Evolutionary conservation across 2,797 vertebrate species (phyloP).

Genomic region (Crenichthys baileyi): DNA sequence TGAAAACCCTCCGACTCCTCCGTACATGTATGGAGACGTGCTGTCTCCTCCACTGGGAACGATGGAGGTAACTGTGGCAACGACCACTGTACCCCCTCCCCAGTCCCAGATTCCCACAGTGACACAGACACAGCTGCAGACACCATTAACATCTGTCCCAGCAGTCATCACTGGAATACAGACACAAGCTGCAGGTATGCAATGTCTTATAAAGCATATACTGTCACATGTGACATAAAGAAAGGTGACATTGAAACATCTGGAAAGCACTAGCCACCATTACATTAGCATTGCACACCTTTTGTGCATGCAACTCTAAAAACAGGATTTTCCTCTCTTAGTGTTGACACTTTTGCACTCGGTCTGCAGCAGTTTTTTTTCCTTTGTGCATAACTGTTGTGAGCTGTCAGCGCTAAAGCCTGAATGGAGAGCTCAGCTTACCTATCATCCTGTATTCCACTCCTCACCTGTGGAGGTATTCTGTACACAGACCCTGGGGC

Average conservation of each 20-base stretch:
- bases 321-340: background rate
- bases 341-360: background rate
- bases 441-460: background rate
- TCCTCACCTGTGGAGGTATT: background rate
- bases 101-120: slow-evolving; percentile 14
- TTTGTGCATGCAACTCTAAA: background rate
- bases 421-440: background rate
- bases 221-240: background rate
- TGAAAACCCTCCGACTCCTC: slow-evolving; percentile 85
- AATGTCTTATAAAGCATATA: background rate
- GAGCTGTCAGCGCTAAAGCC: background rate
- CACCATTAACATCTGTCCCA: slow-evolving; percentile 27
- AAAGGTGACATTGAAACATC: too few species aligned
- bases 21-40: slow-evolving; percentile 85
- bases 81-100: slow-evolving; percentile 8
- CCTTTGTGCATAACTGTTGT: background rate
- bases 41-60: slow-evolving; percentile 78
- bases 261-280: background rate
- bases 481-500: slow-evolving; percentile 2
- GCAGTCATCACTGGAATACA: slow-evolving; percentile 35
- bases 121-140: slow-evolving; percentile 42
- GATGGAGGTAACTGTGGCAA: slow-evolving; percentile 82
- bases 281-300: background rate
- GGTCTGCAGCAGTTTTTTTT: background rate
- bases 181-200: slow-evolving; percentile 65